A percentile compares a stretch with the other conserved stretches of the same genome.
Evolutionary conservation across 2,113 vertebrate species (phyloP).

Genomic region (Pygoscelis antarcticus): DNA sequence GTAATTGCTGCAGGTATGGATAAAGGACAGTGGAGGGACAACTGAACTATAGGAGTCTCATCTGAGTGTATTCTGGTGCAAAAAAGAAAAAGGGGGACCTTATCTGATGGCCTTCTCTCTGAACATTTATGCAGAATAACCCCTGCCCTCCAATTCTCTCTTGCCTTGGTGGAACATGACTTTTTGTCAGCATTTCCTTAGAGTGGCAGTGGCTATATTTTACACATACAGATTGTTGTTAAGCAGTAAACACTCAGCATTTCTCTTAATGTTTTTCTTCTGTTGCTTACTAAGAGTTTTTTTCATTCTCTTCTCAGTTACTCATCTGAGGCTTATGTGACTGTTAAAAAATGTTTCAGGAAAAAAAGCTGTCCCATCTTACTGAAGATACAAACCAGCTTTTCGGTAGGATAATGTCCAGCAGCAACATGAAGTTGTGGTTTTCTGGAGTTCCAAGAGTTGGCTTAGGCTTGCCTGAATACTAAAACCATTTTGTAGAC

Average conservation of each 20-base stretch:
- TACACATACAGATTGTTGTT: neutral
- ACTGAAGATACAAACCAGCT: neutral
- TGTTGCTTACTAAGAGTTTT: neutral
- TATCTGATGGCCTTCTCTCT: neutral
- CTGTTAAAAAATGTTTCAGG: neutral
- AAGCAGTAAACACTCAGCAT: neutral
- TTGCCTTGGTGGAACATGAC: neutral
- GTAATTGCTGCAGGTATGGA: neutral
- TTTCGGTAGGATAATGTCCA: neutral
- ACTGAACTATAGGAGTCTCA: neutral
- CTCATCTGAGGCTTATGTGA: neutral
- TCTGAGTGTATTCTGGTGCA: neutral
- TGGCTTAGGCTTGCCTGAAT: neutral
- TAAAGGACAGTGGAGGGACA: neutral
- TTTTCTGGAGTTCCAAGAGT: neutral
- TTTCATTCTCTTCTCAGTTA: neutral
- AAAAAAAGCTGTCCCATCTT: neutral
- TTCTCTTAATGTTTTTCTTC: neutral
- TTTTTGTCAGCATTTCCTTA: neutral
- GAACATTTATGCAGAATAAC: neutral
- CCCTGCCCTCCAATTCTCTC: neutral
- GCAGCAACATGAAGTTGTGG: neutral
- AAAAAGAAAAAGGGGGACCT: neutral
- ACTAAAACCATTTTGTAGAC: neutral
- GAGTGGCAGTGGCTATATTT: neutral